Conservation (phyloP, 1,140 invertebrate species). For the Pseudachorutes palmiensis region DNA sequence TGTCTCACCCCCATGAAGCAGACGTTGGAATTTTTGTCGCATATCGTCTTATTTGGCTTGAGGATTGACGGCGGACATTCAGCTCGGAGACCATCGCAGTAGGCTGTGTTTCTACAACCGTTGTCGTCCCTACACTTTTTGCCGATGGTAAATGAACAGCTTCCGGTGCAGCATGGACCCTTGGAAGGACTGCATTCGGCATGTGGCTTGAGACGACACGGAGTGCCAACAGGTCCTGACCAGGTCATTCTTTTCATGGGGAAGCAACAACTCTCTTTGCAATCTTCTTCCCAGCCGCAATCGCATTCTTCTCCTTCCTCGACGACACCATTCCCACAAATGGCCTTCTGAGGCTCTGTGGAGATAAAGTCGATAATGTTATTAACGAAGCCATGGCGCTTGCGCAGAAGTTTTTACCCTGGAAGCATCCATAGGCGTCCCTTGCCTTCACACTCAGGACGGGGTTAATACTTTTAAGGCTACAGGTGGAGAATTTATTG, state of each 20-base stretch:
- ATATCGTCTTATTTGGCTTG: constrained; percentile 88
- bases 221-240: constrained; percentile 55
- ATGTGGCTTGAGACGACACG: constrained; percentile 69
- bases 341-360: constrained; percentile 73
- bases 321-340: constrained; percentile 95
- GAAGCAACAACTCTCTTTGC: constrained; percentile 85
- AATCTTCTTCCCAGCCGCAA: constrained; percentile 95
- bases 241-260: constrained; percentile 72
- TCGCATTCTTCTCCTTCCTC: constrained; percentile 94
- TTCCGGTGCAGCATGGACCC: constrained; percentile 88
- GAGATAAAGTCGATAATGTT: constrained; percentile 15
- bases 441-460: constrained; percentile 87
- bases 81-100: constrained; percentile 74
- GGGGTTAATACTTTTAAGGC: constrained; percentile 86
- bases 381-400: not conserved
- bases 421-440: constrained; percentile 82
- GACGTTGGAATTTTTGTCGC: constrained; percentile 70
- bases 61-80: constrained; percentile 82
- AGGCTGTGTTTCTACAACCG: constrained; percentile 80
- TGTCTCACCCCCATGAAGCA: constrained; percentile 84
- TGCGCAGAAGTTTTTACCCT: constrained; percentile 50
- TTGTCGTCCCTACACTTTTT: constrained; percentile 89
- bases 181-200: constrained; percentile 75
- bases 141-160: constrained; percentile 73
- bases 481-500: constrained; percentile 86